These are phyloP conservation scores for Andrena flavipes DNA, from an alignment of 2,888 invertebrate species.

Conservation along the genomic window DNA sequence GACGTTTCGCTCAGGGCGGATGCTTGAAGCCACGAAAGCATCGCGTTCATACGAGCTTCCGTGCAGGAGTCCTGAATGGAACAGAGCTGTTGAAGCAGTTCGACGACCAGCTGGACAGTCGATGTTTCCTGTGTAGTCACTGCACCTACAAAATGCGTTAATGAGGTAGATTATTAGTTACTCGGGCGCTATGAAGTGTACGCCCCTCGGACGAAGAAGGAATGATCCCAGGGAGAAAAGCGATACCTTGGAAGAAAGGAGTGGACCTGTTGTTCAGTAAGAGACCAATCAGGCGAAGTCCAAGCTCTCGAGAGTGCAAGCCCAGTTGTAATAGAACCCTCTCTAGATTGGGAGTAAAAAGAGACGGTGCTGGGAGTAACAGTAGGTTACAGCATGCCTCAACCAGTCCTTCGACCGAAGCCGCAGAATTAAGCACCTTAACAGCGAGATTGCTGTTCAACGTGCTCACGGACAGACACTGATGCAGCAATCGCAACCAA, in stretches of 20 bases:
- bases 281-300: slow-evolving; percentile 87
- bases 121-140: slow-evolving; percentile 79
- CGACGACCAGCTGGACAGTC: slow-evolving; percentile 89
- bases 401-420: slow-evolving; percentile 88
- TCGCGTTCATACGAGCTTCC: slow-evolving; percentile 88
- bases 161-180: not conserved
- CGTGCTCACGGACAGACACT: slow-evolving; percentile 88
- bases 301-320: slow-evolving; percentile 87
- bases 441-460: slow-evolving; percentile 80
- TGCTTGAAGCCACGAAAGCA: slow-evolving; percentile 91
- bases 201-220: not conserved
- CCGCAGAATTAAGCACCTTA: slow-evolving; percentile 88
- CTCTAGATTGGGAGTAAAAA: slow-evolving; percentile 89
- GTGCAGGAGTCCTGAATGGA: slow-evolving; percentile 87
- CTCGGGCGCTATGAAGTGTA: not conserved
- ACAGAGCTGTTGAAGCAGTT: slow-evolving; percentile 92
- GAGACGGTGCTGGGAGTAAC: slow-evolving; percentile 88
- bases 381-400: slow-evolving; percentile 90
- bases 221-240: slow-evolving; percentile 25
- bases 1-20: slow-evolving; percentile 86
- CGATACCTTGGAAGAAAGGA: slow-evolving; percentile 78
- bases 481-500: slow-evolving; percentile 93
- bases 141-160: slow-evolving; percentile 60
- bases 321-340: slow-evolving; percentile 90
- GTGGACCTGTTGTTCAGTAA: slow-evolving; percentile 87